phyloP scores from a whole-genome alignment of 2,888 invertebrate species.

The Chrysolina oricalcia region DNA sequence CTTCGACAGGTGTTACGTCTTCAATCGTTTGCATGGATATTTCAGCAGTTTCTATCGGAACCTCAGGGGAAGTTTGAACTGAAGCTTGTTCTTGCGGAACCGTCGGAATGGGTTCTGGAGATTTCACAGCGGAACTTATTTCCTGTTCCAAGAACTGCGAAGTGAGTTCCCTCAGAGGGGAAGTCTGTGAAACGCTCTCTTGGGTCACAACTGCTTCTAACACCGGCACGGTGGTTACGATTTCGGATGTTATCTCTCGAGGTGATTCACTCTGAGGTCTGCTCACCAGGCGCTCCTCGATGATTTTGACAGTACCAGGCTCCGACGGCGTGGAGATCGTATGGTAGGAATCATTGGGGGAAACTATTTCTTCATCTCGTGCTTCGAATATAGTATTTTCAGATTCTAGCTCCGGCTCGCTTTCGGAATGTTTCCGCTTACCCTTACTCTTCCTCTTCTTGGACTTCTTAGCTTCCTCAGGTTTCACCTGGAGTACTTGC shows the following conservation, averaged over 20 bases:
- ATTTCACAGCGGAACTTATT: constrained; percentile 58
- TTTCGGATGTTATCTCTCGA: constrained; percentile 71
- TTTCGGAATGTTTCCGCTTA: constrained; percentile 64
- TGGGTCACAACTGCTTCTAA: constrained; percentile 76
- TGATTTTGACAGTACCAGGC: constrained; percentile 77
- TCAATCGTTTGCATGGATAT: constrained; percentile 76
- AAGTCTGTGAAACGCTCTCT: constrained; percentile 77
- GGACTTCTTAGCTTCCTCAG: constrained; percentile 58
- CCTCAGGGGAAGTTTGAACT: constrained; percentile 47
- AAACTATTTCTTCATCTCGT: constrained; percentile 72
- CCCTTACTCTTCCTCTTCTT: constrained; percentile 69
- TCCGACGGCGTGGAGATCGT: constrained; percentile 77
- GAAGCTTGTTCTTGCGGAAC: constrained; percentile 39
- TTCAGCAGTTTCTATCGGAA: constrained; percentile 70
- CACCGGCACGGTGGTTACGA: constrained; percentile 75
- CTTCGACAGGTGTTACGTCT: constrained; percentile 54
- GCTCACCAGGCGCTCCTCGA: constrained; percentile 78
- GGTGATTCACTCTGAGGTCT: constrained; percentile 75
- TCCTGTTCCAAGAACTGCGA: constrained; percentile 65
- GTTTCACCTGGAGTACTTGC: constrained; percentile 57
- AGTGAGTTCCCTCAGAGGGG: constrained; percentile 71
- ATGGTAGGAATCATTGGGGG: constrained; percentile 76
- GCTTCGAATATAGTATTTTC: constrained; percentile 69
- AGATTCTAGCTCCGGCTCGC: constrained; percentile 68
- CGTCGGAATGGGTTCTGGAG: constrained; percentile 46